Evolutionary conservation across 2,888 invertebrate genomes (phyloP).

Genomic region (Hypomecis atomaria): DNA sequence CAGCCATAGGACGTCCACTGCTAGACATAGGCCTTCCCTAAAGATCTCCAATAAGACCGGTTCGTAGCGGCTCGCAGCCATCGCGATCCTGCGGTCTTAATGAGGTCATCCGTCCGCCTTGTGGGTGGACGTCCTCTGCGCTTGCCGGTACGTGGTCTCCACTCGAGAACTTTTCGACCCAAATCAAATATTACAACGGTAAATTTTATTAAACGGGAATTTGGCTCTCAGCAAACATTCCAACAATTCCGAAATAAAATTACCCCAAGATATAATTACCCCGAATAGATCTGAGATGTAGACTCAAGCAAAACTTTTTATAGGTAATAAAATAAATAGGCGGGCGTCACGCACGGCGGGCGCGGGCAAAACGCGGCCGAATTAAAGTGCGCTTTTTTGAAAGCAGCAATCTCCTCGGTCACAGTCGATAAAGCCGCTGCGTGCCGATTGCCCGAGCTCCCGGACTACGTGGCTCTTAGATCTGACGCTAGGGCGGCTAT

Average conservation of each 20-base stretch:
- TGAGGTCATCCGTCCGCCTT: too few species aligned
- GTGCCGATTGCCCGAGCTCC: conserved; percentile 74
- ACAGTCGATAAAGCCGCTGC: conserved; percentile 80
- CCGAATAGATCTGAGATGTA: conserved; percentile 40
- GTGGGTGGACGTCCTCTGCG: too few species aligned
- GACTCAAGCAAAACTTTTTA: conserved; percentile 66
- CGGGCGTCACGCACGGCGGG: conserved; percentile 73
- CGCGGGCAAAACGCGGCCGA: conserved; percentile 70
- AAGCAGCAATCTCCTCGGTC: conserved; percentile 75
- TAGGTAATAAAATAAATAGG: conserved; percentile 80
- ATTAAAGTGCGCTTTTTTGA: conserved; percentile 82
- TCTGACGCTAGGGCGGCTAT: conserved; percentile 10
- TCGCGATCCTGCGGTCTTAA: too few species aligned
- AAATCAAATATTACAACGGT: too few species aligned
- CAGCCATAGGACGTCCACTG: too few species aligned
- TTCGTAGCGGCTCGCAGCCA: too few species aligned
- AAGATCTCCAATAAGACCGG: too few species aligned
- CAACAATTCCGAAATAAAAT: conserved; percentile 36
- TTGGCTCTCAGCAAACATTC: conserved; percentile 5
- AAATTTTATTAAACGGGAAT: not conserved
- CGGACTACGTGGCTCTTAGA: conserved; percentile 49
- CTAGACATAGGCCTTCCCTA: too few species aligned
- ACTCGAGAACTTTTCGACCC: too few species aligned
- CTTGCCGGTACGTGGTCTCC: too few species aligned
- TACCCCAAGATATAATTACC: conserved; percentile 34